Evolutionary conservation across 2,888 invertebrate genomes (phyloP).

Genomic region (Tetropium fuscum): DNA sequence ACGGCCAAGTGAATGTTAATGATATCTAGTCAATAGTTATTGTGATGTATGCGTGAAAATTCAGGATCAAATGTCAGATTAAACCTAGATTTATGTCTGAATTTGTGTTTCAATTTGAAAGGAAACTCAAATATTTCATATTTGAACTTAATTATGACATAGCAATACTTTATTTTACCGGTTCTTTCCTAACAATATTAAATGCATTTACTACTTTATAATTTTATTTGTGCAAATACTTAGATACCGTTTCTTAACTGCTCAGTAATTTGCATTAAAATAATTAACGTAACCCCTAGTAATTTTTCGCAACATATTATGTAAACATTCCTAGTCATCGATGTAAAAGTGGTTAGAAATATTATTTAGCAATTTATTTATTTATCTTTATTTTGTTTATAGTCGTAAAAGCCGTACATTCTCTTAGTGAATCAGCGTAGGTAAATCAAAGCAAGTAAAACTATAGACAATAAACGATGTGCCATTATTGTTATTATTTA

Average conservation of each 20-base stretch:
- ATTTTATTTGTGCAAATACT: neutral
- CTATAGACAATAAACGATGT: constrained; percentile 40
- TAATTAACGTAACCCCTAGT: constrained; percentile 6
- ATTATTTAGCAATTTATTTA: constrained; percentile 12
- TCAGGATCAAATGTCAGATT: neutral
- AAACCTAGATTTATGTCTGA: too few relatives aligned
- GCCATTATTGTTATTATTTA: constrained; percentile 43
- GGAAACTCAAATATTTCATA: too few relatives aligned
- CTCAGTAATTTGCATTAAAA: constrained; percentile 17
- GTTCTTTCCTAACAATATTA: too few relatives aligned
- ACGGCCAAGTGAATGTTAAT: constrained; percentile 14
- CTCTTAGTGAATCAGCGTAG: constrained; percentile 21
- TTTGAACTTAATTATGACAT: too few relatives aligned
- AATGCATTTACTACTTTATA: neutral
- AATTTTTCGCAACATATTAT: constrained; percentile 12
- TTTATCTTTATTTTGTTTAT: constrained; percentile 14
- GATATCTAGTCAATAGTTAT: constrained; percentile 16
- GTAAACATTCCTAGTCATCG: constrained; percentile 25
- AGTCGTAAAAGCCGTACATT: constrained; percentile 24
- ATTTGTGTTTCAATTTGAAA: too few relatives aligned
- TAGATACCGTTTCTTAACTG: neutral
- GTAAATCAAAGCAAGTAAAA: constrained; percentile 21
- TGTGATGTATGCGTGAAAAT: neutral
- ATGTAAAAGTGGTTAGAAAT: constrained; percentile 9
- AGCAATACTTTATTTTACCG: too few relatives aligned